phyloP scores from a whole-genome alignment of 2,888 invertebrate genomes.

The Parnassius glacialis region DNA sequence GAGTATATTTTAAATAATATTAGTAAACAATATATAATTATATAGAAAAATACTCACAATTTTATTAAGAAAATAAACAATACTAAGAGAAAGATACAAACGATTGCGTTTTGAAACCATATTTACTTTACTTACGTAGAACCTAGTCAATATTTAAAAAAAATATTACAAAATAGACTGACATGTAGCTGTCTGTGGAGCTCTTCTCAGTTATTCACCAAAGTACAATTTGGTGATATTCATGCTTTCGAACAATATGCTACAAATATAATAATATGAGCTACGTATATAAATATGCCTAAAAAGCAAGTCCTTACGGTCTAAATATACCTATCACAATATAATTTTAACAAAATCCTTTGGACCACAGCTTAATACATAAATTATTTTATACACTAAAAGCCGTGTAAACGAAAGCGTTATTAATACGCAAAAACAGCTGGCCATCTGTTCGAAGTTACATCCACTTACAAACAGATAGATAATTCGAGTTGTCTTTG shows the following conservation, averaged over 20 bases:
- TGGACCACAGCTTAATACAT: conserved; percentile 4
- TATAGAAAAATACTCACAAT: not conserved
- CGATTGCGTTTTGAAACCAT: not conserved
- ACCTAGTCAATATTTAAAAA: not conserved
- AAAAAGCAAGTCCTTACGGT: not conserved
- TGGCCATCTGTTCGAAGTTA: not conserved
- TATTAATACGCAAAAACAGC: conserved; percentile 5
- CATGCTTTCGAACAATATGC: not conserved
- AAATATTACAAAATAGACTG: not conserved
- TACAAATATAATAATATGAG: not conserved
- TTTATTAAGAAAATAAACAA: not conserved
- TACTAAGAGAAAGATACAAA: conserved; percentile 15
- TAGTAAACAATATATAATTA: too few relatives aligned
- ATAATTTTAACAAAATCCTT: conserved; percentile 4
- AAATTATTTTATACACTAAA: conserved; percentile 5
- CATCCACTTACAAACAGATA: not conserved
- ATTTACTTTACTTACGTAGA: conserved; percentile 7
- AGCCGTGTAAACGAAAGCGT: conserved; percentile 2
- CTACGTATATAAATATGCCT: not conserved
- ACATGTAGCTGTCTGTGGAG: not conserved
- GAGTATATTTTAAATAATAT: too few relatives aligned
- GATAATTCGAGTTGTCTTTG: not conserved
- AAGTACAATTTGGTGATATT: not conserved
- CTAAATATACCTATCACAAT: conserved; percentile 10
- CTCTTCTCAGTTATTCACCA: not conserved